These are phyloP conservation scores for Caenorhabditis sp. DNA, from an alignment of 2,888 invertebrate genomes.

Conservation along the genomic window DNA sequence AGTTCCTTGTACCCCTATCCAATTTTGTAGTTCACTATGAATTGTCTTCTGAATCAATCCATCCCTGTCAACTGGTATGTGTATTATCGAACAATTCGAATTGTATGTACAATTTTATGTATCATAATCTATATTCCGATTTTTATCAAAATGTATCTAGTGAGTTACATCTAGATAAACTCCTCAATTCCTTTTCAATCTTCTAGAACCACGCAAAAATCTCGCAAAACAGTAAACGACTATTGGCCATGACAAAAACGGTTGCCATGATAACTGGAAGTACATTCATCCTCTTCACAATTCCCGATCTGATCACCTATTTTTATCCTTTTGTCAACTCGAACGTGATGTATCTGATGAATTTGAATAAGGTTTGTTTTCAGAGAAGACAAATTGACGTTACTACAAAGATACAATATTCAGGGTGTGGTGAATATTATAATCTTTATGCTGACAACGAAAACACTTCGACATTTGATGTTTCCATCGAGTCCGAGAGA, in stretches of 20 bases:
- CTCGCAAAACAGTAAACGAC: conserved; percentile 16
- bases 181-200: neutral
- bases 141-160: conserved; percentile 42
- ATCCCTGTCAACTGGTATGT: conserved; percentile 26
- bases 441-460: conserved; percentile 46
- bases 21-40: conserved; percentile 35
- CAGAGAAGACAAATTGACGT: too few relatives aligned
- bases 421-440: conserved; percentile 48
- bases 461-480: conserved; percentile 43
- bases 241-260: conserved; percentile 43
- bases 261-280: conserved; percentile 46
- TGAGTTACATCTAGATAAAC: conserved; percentile 11
- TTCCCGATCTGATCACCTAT: conserved; percentile 43
- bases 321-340: conserved; percentile 39
- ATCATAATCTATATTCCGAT: conserved; percentile 46
- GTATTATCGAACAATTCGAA: conserved; percentile 37
- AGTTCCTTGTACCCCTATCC: neutral
- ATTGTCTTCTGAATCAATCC: conserved; percentile 42
- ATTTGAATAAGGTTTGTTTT: conserved; percentile 58
- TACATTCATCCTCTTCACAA: conserved; percentile 42
- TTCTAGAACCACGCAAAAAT: conserved; percentile 34
- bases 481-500: conserved; percentile 6
- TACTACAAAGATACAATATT: too few relatives aligned
- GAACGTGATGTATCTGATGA: conserved; percentile 50
- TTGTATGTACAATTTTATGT: conserved; percentile 31